Evolutionary conservation across 2,888 invertebrate species (phyloP), one percentile per base, ranked within the genome.

Genomic region (Apodemia mormo): DNA sequence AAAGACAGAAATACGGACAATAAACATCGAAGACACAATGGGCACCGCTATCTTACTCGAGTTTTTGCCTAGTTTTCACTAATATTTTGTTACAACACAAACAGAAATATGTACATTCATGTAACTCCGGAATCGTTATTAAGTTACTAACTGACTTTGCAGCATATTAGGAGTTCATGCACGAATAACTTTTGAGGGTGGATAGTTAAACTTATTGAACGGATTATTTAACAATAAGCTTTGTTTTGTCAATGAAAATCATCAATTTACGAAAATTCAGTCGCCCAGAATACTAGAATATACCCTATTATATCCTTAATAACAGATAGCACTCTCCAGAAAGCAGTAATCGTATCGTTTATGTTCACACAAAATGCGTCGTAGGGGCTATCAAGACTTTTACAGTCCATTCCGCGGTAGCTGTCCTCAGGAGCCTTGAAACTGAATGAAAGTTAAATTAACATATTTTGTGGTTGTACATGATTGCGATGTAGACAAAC

Each of bases 341-440:
- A 64, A 64, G 61, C 61, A 37, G 33, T 64, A 37, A 64, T 64
- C 37, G 61, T 64, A 64, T 64, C 61, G 61, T 64, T 33, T 33
- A 64, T 37, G 61, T 33, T 33, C 30, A 64, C 37, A 37, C 33
- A 37, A 61, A 64, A 64, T n/a, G 61, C 37, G 10, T 64, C 37
- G 33, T 37, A 37, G 7, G 37, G 37, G 61, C 33, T 64, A 64
- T 64, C 61, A 64, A 64, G 61, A 64, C 37, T 64, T 64, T 64
- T 64, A 64, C 61, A 33, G 61, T 64, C 37, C 61, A 37, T 64
- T 64, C 37, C 33, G 37, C 61, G 37, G 61, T 33, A 61, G 33
- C 14, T 54, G 33, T 64, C 37, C 61, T 64, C 37, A 6, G 61
- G 61, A 64, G 61, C 33, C 61, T 33, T 33, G 61, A 64, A 37